Conservation (phyloP, 2,797 vertebrate genomes). For the Echiichthys vipera region DNA sequence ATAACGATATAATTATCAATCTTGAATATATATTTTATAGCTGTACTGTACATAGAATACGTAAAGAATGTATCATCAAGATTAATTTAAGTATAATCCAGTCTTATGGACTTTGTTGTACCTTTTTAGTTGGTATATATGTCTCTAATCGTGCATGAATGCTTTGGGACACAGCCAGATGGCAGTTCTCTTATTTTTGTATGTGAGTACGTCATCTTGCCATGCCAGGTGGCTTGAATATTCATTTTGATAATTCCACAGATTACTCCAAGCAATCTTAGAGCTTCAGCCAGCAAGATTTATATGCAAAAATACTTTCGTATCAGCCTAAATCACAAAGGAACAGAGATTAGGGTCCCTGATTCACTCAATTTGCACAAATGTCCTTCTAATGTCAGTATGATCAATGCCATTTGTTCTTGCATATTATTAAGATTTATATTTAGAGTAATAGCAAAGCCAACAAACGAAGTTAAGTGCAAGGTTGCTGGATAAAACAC, state of each 20-base stretch:
- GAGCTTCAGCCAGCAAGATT: slow-evolving; percentile 61
- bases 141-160: slow-evolving; percentile 70
- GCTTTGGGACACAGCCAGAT: slow-evolving; percentile 80
- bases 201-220: slow-evolving; percentile 66
- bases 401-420: slow-evolving; percentile 3
- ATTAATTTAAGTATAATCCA: slow-evolving; percentile 19
- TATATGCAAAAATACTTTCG: slow-evolving; percentile 58
- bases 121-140: slow-evolving; percentile 42
- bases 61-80: slow-evolving; percentile 13
- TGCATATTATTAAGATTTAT: not conserved
- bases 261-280: slow-evolving; percentile 79
- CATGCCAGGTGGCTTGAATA: slow-evolving; percentile 83
- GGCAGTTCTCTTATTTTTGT: slow-evolving; percentile 71
- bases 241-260: slow-evolving; percentile 84
- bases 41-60: not conserved
- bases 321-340: slow-evolving; percentile 45
- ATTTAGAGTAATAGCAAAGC: not conserved
- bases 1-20: not conserved
- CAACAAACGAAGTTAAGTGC: slow-evolving; percentile 1
- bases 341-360: slow-evolving; percentile 19
- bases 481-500: slow-evolving; percentile 22
- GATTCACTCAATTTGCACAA: slow-evolving; percentile 23
- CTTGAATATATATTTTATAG: not conserved
- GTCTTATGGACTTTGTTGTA: slow-evolving; percentile 21
- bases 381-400: slow-evolving; percentile 9